Evolutionary conservation across 2,888 invertebrate species (phyloP).

Genomic region (Choreutis nemorana): DNA sequence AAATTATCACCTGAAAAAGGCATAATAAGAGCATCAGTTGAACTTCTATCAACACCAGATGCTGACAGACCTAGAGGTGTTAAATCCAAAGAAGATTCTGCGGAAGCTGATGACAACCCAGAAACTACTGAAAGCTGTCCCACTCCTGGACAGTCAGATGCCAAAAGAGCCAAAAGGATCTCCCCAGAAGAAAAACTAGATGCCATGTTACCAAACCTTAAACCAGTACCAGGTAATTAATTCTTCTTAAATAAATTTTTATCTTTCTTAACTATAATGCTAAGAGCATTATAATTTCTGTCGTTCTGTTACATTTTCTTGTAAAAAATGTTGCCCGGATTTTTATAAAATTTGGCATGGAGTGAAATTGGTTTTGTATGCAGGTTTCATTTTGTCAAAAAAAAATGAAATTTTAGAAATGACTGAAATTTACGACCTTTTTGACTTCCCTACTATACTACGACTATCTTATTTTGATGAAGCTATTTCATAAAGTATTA

Average conservation of each 20-base stretch:
- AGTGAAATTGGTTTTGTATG: no score
- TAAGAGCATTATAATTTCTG: no score
- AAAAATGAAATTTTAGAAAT: no score
- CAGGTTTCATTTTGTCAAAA: no score
- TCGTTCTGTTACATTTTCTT: no score
- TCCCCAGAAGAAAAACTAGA: slow-evolving; percentile 71
- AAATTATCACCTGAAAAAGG: slow-evolving; percentile 77
- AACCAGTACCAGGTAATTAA: slow-evolving; percentile 72
- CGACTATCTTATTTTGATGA: no score
- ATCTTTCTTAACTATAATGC: not conserved
- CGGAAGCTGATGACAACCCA: slow-evolving; percentile 19
- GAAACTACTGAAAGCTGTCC: slow-evolving; percentile 17
- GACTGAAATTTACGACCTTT: no score
- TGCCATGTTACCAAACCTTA: slow-evolving; percentile 82
- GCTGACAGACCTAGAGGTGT: slow-evolving; percentile 72
- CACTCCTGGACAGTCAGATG: slow-evolving; percentile 43
- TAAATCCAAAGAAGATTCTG: slow-evolving; percentile 22
- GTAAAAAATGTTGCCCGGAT: no score
- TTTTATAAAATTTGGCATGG: no score
- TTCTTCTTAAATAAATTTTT: no score
- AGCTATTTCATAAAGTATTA: no score
- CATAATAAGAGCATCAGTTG: slow-evolving; percentile 80
- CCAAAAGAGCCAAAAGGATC: slow-evolving; percentile 42
- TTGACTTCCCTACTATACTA: no score
- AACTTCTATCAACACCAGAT: slow-evolving; percentile 77